phyloP scores from a whole-genome alignment of 2,113 vertebrate genomes.

The Cryptomyrus ogoouensis region DNA sequence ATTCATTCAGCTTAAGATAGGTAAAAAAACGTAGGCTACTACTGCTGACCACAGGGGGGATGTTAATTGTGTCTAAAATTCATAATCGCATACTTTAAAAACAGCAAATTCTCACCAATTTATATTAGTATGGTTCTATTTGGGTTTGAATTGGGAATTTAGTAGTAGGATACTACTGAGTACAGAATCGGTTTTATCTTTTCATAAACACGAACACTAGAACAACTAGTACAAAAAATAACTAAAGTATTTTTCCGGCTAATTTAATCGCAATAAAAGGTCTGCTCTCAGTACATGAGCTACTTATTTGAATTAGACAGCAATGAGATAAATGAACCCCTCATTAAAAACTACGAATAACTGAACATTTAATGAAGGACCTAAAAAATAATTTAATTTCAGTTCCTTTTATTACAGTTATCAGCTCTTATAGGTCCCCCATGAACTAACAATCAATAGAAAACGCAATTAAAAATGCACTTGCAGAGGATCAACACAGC shows the following conservation, averaged over 20 bases:
- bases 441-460: neutral
- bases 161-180: neutral
- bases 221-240: neutral
- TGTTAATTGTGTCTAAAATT: neutral
- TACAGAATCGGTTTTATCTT: neutral
- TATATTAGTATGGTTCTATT: neutral
- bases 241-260: neutral
- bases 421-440: neutral
- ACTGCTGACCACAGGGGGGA: neutral
- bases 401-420: neutral
- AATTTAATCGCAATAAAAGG: neutral
- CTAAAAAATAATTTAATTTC: neutral
- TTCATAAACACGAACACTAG: neutral
- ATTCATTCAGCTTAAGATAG: too few relatives aligned
- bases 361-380: neutral
- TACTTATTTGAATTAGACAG: neutral
- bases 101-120: neutral
- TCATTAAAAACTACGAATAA: neutral
- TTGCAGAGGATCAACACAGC: neutral
- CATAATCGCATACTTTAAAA: neutral
- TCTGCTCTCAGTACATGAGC: neutral
- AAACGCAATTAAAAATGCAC: neutral
- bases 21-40: neutral
- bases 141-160: neutral
- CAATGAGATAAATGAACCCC: neutral